These are phyloP conservation scores for Ostrea edulis DNA, from an alignment of 1,140 invertebrate species.

Conservation along the genomic window DNA sequence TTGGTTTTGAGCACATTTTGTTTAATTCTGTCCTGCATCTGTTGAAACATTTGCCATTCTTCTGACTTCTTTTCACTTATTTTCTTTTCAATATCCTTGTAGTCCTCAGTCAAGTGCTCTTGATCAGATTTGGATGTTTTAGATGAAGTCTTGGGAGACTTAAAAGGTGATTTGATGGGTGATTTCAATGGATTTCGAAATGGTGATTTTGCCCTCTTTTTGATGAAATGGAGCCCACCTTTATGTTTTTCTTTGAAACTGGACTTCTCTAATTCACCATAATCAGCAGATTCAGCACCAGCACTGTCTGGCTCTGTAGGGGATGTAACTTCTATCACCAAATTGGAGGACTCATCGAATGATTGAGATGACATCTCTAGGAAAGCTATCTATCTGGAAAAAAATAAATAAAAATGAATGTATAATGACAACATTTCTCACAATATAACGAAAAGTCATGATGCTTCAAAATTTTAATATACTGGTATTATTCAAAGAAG, in stretches of 20 bases:
- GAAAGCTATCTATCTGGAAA: constrained; percentile 63
- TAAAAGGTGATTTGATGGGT: constrained; percentile 54
- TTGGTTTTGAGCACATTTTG: constrained; percentile 77
- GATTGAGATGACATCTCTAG: constrained; percentile 74
- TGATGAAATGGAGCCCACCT: constrained; percentile 41
- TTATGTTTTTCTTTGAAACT: constrained; percentile 55
- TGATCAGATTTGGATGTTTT: constrained; percentile 68
- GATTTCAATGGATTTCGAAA: constrained; percentile 59
- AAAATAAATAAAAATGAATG: constrained; percentile 24
- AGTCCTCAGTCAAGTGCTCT: constrained; percentile 68
- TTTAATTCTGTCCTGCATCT: constrained; percentile 79
- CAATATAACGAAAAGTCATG: too few relatives aligned
- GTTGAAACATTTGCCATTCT: constrained; percentile 80
- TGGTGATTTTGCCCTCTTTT: constrained; percentile 64
- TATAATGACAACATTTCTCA: background rate
- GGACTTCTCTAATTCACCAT: constrained; percentile 39
- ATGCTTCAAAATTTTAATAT: background rate
- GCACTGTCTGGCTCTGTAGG: constrained; percentile 65
- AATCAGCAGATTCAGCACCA: constrained; percentile 48
- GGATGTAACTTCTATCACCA: constrained; percentile 70
- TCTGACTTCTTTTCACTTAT: constrained; percentile 76
- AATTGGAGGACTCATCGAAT: constrained; percentile 75
- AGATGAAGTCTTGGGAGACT: constrained; percentile 60
- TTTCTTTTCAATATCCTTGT: constrained; percentile 60
- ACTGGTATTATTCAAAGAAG: background rate